Conservation (phyloP, 37 sponge, comb jelly and placozoan species). For the Aphrocallistes beatrix region DNA sequence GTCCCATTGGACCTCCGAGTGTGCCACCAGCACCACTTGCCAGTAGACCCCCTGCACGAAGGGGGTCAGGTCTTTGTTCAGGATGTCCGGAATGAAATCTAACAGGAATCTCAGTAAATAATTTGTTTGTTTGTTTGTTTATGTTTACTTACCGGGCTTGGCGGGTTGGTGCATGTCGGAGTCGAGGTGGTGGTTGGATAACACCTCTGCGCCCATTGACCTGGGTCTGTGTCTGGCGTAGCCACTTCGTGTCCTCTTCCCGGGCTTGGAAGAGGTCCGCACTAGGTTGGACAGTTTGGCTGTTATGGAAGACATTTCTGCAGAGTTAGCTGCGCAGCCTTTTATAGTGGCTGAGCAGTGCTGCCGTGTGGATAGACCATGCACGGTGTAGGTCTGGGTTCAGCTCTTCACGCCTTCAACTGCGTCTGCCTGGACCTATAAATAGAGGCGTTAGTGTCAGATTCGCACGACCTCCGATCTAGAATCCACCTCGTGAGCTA, state of each 20-base stretch:
- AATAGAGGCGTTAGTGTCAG: no score
- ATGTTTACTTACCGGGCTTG: neutral
- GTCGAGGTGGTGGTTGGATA: neutral
- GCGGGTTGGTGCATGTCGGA: neutral
- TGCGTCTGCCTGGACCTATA: no score
- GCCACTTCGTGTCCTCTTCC: neutral
- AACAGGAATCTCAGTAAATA: neutral
- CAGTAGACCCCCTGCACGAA: conserved; percentile 70
- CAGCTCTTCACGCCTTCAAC: no score
- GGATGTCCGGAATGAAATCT: conserved; percentile 21
- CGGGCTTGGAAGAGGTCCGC: neutral
- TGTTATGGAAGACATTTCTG: neutral
- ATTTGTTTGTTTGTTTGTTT: neutral
- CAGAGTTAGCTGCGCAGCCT: no score
- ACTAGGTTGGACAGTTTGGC: conserved; percentile 15
- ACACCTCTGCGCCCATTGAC: neutral
- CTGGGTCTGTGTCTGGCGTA: neutral
- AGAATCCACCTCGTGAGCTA: no score
- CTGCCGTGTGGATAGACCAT: no score
- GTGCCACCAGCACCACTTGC: conserved; percentile 13
- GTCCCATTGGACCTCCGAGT: neutral
- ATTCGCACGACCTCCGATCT: no score
- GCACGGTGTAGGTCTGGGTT: no score
- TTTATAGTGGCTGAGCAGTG: no score
- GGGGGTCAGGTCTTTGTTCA: conserved; percentile 58